These are phyloP conservation scores for Myrmecophaga tridactyla DNA, from an alignment of 2,113 vertebrate species.

Conservation along the genomic window DNA sequence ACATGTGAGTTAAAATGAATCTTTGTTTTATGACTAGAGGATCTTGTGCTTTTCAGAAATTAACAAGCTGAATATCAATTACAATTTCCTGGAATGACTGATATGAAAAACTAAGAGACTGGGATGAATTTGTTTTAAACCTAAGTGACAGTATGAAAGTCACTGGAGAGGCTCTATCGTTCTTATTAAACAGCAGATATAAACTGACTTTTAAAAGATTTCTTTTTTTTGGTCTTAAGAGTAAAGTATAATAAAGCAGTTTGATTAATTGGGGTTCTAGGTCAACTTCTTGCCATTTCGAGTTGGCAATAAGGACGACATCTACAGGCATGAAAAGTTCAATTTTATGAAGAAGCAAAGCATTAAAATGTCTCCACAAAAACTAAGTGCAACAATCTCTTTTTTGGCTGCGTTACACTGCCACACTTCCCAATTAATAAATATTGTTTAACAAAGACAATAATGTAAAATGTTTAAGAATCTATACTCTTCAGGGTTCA, in stretches of 20 bases:
- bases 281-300: neutral
- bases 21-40: neutral
- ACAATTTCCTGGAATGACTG: neutral
- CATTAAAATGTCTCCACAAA: neutral
- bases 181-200: neutral
- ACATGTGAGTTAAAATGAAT: neutral
- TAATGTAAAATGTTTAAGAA: neutral
- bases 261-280: neutral
- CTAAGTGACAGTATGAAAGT: neutral
- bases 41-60: neutral
- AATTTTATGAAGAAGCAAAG: neutral
- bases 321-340: neutral
- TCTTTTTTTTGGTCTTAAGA: slow-evolving; percentile 26
- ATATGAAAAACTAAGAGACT: slow-evolving; percentile 10
- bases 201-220: slow-evolving; percentile 18
- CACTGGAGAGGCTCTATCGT: neutral
- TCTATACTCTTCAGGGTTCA: neutral
- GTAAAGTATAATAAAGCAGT: neutral
- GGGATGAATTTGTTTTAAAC: neutral
- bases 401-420: neutral
- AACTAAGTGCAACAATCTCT: neutral
- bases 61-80: neutral
- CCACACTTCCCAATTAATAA: neutral
- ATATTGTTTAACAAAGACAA: neutral
- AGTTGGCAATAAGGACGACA: neutral